phyloP scores from a whole-genome alignment of 2,888 invertebrate species.

The Salticus scenicus region DNA sequence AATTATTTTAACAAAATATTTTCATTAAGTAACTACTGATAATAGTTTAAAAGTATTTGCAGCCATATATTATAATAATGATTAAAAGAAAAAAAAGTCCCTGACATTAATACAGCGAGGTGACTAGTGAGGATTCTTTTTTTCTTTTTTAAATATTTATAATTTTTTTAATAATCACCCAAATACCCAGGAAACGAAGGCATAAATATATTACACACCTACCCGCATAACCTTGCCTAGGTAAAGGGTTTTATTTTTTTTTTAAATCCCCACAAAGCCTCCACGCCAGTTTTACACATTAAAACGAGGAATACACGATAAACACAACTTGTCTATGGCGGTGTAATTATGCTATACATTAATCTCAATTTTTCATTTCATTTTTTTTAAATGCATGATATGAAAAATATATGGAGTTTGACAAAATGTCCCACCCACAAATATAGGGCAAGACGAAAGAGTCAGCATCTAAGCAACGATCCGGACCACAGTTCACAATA shows the following conservation, averaged over 20 bases:
- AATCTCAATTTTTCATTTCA: slow-evolving; percentile 56
- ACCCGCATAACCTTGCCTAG: slow-evolving; percentile 63
- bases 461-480: slow-evolving; percentile 63
- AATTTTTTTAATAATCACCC: neutral
- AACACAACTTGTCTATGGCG: slow-evolving; percentile 60
- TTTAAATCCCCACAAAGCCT: neutral
- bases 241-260: neutral
- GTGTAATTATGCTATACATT: slow-evolving; percentile 64
- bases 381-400: slow-evolving; percentile 67
- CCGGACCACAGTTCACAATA: slow-evolving; percentile 64
- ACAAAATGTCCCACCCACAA: slow-evolving; percentile 37
- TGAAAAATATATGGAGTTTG: slow-evolving; percentile 70
- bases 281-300: slow-evolving; percentile 31
- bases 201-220: slow-evolving; percentile 69
- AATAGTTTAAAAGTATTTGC: neutral
- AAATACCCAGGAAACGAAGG: slow-evolving; percentile 49
- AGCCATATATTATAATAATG: slow-evolving; percentile 22
- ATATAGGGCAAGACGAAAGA: slow-evolving; percentile 18
- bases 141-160: slow-evolving; percentile 13
- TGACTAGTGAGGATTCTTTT: neutral
- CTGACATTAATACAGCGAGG: slow-evolving; percentile 47
- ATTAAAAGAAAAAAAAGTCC: slow-evolving; percentile 59
- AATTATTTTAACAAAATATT: too few relatives aligned
- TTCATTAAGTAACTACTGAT: too few relatives aligned
- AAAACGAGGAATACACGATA: slow-evolving; percentile 53